A percentile compares a stretch with the other conserved stretches of the same genome.
phyloP scores from a whole-genome alignment of 2,113 vertebrate species.

The Rhinoderma darwinii region DNA sequence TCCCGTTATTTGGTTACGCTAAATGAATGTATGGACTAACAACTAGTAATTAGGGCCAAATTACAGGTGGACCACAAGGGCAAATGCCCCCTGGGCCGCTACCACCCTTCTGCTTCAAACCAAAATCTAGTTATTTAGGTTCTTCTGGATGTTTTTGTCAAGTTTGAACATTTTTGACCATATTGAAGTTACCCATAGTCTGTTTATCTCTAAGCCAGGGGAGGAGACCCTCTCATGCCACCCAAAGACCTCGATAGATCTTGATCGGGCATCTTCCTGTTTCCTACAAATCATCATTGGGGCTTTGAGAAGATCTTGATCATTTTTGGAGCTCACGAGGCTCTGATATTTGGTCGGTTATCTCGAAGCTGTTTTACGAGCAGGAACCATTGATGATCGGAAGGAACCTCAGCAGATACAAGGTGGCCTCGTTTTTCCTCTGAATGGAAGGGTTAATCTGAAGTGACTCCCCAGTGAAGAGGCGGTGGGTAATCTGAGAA shows the following conservation, averaged over 20 bases:
- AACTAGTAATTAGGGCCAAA: too few species aligned
- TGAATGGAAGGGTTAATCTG: slow-evolving; percentile 17
- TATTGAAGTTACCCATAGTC: background rate
- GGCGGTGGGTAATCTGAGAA: background rate
- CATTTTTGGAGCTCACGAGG: background rate
- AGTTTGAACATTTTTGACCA: too few species aligned
- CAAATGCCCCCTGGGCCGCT: too few species aligned
- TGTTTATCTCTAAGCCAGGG: background rate
- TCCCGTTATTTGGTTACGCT: too few species aligned
- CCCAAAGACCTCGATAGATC: background rate
- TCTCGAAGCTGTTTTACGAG: background rate
- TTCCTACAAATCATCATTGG: background rate
- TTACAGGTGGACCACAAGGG: too few species aligned
- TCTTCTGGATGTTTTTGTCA: background rate
- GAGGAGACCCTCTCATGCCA: background rate
- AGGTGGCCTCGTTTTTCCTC: background rate
- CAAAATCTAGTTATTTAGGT: background rate
- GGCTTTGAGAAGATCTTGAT: background rate
- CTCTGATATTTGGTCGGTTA: background rate
- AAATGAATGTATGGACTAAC: too few species aligned
- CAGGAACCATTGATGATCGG: background rate
- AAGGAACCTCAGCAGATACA: background rate
- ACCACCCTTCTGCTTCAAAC: background rate
- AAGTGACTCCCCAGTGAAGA: background rate
- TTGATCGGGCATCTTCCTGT: background rate